Conservation (phyloP, 2,113 vertebrate genomes). For the Bagarius yarrelli region DNA sequence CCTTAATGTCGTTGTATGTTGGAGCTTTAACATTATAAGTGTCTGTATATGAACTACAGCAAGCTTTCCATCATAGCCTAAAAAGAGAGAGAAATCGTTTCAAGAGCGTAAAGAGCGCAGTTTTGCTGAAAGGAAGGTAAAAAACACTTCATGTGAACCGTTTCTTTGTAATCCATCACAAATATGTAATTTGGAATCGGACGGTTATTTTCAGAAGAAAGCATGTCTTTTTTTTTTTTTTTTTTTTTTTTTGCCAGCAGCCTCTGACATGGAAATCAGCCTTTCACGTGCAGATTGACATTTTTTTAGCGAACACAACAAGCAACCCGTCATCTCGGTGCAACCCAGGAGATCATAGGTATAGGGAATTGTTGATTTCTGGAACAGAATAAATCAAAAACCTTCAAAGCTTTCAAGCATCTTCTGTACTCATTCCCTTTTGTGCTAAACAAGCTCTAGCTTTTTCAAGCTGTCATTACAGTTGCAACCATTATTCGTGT, state of each 20-base stretch:
- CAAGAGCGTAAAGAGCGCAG: background rate
- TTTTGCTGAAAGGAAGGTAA: background rate
- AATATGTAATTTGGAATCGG: background rate
- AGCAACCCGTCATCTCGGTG: background rate
- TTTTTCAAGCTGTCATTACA: background rate
- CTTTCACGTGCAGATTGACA: background rate
- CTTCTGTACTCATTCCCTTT: background rate
- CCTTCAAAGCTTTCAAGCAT: background rate
- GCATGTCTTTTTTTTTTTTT: background rate
- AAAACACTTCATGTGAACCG: background rate
- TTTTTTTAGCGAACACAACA: background rate
- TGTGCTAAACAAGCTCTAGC: background rate
- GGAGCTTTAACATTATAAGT: too few species aligned
- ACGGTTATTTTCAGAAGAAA: background rate
- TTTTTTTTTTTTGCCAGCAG: background rate
- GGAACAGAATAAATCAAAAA: background rate
- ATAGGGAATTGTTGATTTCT: background rate
- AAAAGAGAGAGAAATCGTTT: background rate
- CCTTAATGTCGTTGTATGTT: too few species aligned
- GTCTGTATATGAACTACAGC: background rate
- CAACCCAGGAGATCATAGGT: slow-evolving; percentile 15
- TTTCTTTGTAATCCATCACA: slow-evolving; percentile 1
- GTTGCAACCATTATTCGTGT: background rate
- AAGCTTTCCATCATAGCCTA: background rate
- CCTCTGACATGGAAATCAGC: slow-evolving; percentile 15